Base-by-base conservation (phyloP, 2,797 vertebrate species). In the Naso thynnoides region DNA sequence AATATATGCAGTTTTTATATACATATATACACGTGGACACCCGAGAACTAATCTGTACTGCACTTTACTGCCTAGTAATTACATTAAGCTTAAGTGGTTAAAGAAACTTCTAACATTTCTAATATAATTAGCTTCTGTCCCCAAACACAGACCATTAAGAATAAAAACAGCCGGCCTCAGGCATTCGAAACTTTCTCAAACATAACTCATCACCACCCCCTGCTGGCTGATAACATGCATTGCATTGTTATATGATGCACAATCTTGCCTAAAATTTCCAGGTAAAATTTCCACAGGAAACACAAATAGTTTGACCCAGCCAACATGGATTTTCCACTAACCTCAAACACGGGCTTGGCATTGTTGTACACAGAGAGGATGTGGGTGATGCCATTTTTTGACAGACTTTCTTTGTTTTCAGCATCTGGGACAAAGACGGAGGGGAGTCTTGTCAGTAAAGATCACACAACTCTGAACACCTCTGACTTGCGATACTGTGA, bases 311-410 rank as follows among this genome's bases (percentile, higher is more conserved):
- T 57, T 50, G 26, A 65, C 8, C 16, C 44, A 63, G 15, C 19
- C 42, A 45, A 61, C 9, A 26, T 63, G 57, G 47, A 70, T 56
- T 48, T 63, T 62, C 55, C 53, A 89, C 94, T 76, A 69, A 96
- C 97, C 94, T 95, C 91, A 81, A 96, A 89, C 58, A 96, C 88
- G 0, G 96, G 95, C 42, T 94, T 94, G 50, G 96, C 95, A 1
- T 93, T 91, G 89, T 93, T 95, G 89, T 96, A 96, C 53, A 98
- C 85, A 0, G 96, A 97, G 47, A 97, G 84, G 87, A 98, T 96
- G 88, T 97, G 97, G 0, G 96, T 97, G 88, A 97, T 94, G 11
- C 95, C 93, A 5, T 96, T 94, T 81, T 88, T 92, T 23, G 85
- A 91, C 75, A 97, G 88, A 56, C 86, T 93, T 23, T 94, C 92